phyloP scores from a whole-genome alignment of 2,888 invertebrate species.

The Arge pagana region DNA sequence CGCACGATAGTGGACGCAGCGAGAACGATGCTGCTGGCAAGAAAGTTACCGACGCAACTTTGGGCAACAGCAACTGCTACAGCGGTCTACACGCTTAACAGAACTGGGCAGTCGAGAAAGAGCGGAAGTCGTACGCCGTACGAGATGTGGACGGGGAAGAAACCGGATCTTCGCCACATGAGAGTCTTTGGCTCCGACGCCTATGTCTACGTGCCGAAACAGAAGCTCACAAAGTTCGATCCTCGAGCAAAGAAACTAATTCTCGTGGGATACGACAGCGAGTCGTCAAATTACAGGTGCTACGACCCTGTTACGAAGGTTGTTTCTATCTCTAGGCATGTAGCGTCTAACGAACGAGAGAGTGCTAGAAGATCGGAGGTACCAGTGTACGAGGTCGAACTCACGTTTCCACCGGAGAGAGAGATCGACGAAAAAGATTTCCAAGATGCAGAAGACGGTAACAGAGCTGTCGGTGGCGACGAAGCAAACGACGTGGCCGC shows the following conservation, averaged over 20 bases:
- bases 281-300: not conserved
- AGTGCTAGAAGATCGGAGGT: not conserved
- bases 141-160: slow-evolving; percentile 24
- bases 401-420: not conserved
- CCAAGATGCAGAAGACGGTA: not conserved
- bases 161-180: slow-evolving; percentile 21
- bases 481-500: not conserved
- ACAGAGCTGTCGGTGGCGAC: not conserved
- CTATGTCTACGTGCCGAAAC: slow-evolving; percentile 35
- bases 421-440: not conserved
- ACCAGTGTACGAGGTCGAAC: not conserved
- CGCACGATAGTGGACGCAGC: slow-evolving; percentile 8
- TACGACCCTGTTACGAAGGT: not conserved
- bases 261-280: not conserved
- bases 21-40: slow-evolving; percentile 26
- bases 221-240: slow-evolving; percentile 24
- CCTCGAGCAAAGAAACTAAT: not conserved
- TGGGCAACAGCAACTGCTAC: slow-evolving; percentile 32
- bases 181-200: slow-evolving; percentile 33
- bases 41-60: slow-evolving; percentile 18
- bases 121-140: slow-evolving; percentile 6
- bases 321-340: not conserved
- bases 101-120: slow-evolving; percentile 26
- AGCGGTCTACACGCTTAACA: slow-evolving; percentile 28
- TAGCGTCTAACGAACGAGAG: not conserved